Evolutionary conservation across 2,113 vertebrate genomes (phyloP).

Genomic region (Labrus mixtus): DNA sequence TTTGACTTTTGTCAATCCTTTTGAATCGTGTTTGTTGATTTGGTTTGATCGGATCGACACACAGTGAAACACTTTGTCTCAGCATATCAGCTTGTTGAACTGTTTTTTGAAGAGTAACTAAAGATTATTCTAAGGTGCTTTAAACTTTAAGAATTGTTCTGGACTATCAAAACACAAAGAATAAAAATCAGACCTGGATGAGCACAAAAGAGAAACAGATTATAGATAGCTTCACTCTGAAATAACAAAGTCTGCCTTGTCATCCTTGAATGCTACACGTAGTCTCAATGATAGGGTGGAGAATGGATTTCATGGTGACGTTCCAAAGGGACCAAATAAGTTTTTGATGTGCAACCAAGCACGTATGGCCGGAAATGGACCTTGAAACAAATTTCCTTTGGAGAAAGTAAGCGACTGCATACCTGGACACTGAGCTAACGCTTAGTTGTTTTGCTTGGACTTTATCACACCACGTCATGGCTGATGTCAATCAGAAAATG

Average conservation of each 20-base stretch:
- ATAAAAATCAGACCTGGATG: neutral
- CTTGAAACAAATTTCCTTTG: conserved; percentile 70
- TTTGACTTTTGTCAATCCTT: neutral
- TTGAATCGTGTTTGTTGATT: too few species aligned
- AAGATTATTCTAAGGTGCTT: neutral
- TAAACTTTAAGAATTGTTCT: neutral
- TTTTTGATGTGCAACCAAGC: conserved; percentile 43
- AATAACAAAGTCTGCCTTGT: conserved; percentile 30
- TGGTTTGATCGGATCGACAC: too few species aligned
- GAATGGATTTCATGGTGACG: conserved; percentile 33
- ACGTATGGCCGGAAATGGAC: conserved; percentile 69
- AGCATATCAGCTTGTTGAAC: neutral
- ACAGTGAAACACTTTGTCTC: too few species aligned
- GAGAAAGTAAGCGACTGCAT: conserved; percentile 53
- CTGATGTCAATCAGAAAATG: conserved; percentile 19
- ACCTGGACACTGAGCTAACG: conserved; percentile 62
- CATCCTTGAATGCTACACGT: conserved; percentile 6
- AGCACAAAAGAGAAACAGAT: neutral
- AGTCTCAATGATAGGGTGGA: conserved; percentile 7
- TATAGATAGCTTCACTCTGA: neutral
- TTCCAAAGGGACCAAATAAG: conserved; percentile 39
- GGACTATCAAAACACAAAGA: too few species aligned
- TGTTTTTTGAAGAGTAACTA: neutral
- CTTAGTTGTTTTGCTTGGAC: conserved; percentile 46
- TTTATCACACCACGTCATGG: conserved; percentile 1